Evolutionary conservation across 2,113 vertebrate genomes (phyloP), one percentile per base, ranked within the genome.

Genomic region (Clupea harengus): DNA sequence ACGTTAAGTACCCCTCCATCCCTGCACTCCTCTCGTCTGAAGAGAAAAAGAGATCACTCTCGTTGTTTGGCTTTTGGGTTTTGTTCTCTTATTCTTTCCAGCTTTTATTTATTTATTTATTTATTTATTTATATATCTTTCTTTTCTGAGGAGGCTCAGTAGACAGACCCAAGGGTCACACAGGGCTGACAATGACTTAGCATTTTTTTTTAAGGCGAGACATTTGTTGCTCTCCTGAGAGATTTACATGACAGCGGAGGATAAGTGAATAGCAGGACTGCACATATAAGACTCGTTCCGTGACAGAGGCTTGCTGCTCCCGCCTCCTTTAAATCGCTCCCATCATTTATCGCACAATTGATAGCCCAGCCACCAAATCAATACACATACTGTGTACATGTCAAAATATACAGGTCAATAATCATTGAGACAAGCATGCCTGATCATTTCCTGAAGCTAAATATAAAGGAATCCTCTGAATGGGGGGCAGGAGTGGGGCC

Each of bases 1-100:
- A 45, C 75, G 75, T 81, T 49, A 85, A 86, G 81, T 88, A 85
- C 87, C 87, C 87, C 25, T 84, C 46, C 87, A 81, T 67, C 84
- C 80, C 85, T 84, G 84, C 80, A 28, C 85, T 83, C 83, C 83
- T 80, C 60, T 60, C 84, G 44, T 81, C 45, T 54, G 54, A 60
- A 28, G 64, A 28, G 25, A 72, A 72, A 72, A 72, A 72, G 32
- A 72, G 64, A 32, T 72, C 25, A 28, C n/a, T 72, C 25, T 8
- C 25, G 2, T 39, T 39, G 39, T 39, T 39, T 39, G 39, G 39
- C 39, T 10, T 67, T 67, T 67, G 25, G 22, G 6, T 28, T 67
- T 67, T 67, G 6, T 67, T 67, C 22, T 28, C 60, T 13, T 64
- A 20, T n/a, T 13, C 82, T 86, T 85, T 44, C 60, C n/a, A 52